phyloP scores from a whole-genome alignment of 2,888 invertebrate species.

The Osmoderma eremita region DNA sequence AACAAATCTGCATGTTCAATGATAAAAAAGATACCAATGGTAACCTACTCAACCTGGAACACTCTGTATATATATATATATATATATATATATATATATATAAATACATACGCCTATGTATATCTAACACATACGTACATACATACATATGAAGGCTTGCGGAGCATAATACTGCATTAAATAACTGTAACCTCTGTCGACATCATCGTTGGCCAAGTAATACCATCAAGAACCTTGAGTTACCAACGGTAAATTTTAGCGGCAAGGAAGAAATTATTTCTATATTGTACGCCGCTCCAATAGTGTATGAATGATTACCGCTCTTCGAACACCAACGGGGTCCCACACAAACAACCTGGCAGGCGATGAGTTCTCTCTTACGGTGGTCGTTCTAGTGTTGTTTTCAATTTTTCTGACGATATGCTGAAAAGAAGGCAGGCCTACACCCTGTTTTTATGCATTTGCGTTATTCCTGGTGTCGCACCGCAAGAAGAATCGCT shows the following conservation, averaged over 20 bases:
- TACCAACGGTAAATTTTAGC: conserved; percentile 62
- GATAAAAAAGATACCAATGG: too few relatives aligned
- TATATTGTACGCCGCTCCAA: conserved; percentile 59
- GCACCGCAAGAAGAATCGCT: conserved; percentile 78
- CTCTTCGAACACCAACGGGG: conserved; percentile 50
- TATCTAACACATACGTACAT: too few relatives aligned
- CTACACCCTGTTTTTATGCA: conserved; percentile 53
- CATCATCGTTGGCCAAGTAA: conserved; percentile 55
- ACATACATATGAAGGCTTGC: conserved; percentile 30
- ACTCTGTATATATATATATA: background rate
- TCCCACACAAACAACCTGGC: conserved; percentile 46
- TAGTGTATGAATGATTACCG: conserved; percentile 61
- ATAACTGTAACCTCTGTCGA: conserved; percentile 58
- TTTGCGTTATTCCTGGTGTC: conserved; percentile 54
- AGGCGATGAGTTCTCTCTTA: conserved; percentile 55
- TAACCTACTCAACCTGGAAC: too few relatives aligned
- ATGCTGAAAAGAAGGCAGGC: conserved; percentile 47
- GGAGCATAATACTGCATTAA: conserved; percentile 48
- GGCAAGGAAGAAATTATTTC: conserved; percentile 52
- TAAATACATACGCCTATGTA: conserved; percentile 21
- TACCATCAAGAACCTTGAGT: conserved; percentile 54
- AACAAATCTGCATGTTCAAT: too few relatives aligned
- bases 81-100: background rate
- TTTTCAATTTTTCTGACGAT: conserved; percentile 39
- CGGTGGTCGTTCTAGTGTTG: conserved; percentile 53